Evolutionary conservation across 2,888 invertebrate species (phyloP).

Genomic region (Myopa tessellatipennis): DNA sequence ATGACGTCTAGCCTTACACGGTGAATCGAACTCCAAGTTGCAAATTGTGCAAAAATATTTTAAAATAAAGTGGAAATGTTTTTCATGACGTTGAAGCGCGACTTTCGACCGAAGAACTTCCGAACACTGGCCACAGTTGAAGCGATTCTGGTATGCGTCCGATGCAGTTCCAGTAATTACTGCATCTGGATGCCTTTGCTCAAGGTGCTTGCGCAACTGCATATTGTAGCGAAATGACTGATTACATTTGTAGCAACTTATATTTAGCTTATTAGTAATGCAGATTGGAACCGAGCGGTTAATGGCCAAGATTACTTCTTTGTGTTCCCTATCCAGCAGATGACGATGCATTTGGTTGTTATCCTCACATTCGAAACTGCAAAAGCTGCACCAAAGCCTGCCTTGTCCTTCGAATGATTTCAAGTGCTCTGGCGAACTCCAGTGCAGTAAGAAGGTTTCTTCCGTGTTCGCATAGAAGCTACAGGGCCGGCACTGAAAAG

Average conservation of each 20-base stretch:
- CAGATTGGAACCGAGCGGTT: slow-evolving; percentile 85
- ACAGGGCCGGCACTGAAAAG: slow-evolving; percentile 87
- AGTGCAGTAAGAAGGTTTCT: slow-evolving; percentile 78
- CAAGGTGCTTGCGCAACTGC: slow-evolving; percentile 71
- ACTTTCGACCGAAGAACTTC: slow-evolving; percentile 73
- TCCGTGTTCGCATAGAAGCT: slow-evolving; percentile 86
- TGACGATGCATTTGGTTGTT: slow-evolving; percentile 78
- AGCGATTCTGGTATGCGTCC: slow-evolving; percentile 75
- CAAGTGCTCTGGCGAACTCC: slow-evolving; percentile 75
- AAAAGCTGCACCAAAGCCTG: slow-evolving; percentile 79
- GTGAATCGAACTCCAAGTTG: slow-evolving; percentile 72
- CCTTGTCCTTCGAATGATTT: slow-evolving; percentile 70
- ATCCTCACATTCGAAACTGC: slow-evolving; percentile 76
- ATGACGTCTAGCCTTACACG: slow-evolving; percentile 75
- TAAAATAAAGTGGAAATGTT: slow-evolving; percentile 72
- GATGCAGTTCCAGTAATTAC: slow-evolving; percentile 70
- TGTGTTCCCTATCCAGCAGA: slow-evolving; percentile 75
- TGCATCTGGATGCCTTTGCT: slow-evolving; percentile 73
- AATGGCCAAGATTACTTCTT: slow-evolving; percentile 79
- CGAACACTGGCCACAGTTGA: slow-evolving; percentile 73
- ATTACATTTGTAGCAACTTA: slow-evolving; percentile 77
- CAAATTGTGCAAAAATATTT: slow-evolving; percentile 79
- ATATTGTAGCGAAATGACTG: slow-evolving; percentile 80
- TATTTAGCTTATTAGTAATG: slow-evolving; percentile 75
- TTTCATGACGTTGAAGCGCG: slow-evolving; percentile 77